Evolutionary conservation across 1,140 invertebrate species (phyloP), one percentile per base, ranked within the genome.

Genomic region (Platorchestia sp.): DNA sequence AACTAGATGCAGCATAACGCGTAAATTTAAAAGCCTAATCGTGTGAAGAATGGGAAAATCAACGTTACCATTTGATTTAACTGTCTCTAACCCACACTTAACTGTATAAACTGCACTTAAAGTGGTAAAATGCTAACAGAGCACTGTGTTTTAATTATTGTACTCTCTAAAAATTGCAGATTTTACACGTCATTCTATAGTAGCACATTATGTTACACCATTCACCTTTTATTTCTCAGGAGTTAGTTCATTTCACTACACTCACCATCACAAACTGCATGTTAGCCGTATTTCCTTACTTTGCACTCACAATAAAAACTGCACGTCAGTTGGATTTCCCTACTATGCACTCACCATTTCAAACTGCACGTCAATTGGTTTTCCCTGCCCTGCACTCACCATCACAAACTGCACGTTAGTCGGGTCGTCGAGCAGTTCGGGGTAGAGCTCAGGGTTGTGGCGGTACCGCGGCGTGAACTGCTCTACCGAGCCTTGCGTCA

Each of bases 371-470:
- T 10, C 10, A 27, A 75, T 10, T 19, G 27, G 1, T 75, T 51
- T 75, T 19, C 27, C 59, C 14, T 75, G 14, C 36, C 14, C 7
- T 36, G 59, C 27, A 45, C 91, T 93, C 40, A 93, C 98, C 97
- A 99, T 99, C 19, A 98, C 97, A 97, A 99, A 99, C 96, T 98
- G 98, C 95, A 99, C 98, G 97, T 99, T 99, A 97, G 98, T 99
- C 1, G 99, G 99, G 97, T 99, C 99, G 97, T 99, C 99, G 27
- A 99, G 98, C n/a, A 99, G 97, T 97, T 99, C 98, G 0, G 99
- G 99, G 97, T 99, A 99, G 41, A 98, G 97, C 96, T 98, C 98
- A 43, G 99, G 98, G 97, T 99, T 98, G 97, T 99, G 98, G 95
- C 99, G 98, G 97, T 99, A 99, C 96, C 99, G 98, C 95, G 98